Evolutionary conservation across 1,140 invertebrate genomes (phyloP), one percentile per base, ranked within the genome.

Genomic region (Drosophila auraria): DNA sequence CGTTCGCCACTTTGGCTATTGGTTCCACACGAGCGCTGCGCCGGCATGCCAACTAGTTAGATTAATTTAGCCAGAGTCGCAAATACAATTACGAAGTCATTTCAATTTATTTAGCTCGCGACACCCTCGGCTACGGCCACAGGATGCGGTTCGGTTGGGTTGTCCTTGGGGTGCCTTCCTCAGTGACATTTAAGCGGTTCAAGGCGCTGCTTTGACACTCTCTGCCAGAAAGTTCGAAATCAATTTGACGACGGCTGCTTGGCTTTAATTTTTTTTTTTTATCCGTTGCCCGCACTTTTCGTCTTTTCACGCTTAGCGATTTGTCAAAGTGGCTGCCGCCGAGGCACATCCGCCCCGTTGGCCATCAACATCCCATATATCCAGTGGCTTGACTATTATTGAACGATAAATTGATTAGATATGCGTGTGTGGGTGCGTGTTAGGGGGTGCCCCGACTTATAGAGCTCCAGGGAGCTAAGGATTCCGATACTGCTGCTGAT

Each of bases 381-480:
- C 90, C 57, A 80, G 53, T 79, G 66, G 71, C 78, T 84, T 69
- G 81, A 79, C 83, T 80, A 86, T 91, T 92, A 92, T 87, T 82
- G 81, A 87, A 66, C 81, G 86, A 92, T 92, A 92, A 92, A 92
- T 92, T 92, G 91, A 92, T 92, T 92, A 92, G 86, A 91, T 92
- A 81, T 83, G 80, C 74, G 50, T 63, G 61, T 79, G 69, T 72
- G 40, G 44, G 57, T 3, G 53, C 42, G 45, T 64, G 50, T 53
- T 47, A 72, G 68, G 50, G 71, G 45, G 50, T 73, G 20, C 71
- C n/a, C 8, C 12, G 47, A 53, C 53, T 38, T 60, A 57, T 57
- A 7, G 54, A 25, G 36, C 54, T 79, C 50, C 50, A 11, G 54
- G 54, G 54, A 56, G 30, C 49, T 17, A 40, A 5, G 27, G 40